phyloP scores from a whole-genome alignment of 2,888 invertebrate genomes.

The Philereme vetulata region DNA sequence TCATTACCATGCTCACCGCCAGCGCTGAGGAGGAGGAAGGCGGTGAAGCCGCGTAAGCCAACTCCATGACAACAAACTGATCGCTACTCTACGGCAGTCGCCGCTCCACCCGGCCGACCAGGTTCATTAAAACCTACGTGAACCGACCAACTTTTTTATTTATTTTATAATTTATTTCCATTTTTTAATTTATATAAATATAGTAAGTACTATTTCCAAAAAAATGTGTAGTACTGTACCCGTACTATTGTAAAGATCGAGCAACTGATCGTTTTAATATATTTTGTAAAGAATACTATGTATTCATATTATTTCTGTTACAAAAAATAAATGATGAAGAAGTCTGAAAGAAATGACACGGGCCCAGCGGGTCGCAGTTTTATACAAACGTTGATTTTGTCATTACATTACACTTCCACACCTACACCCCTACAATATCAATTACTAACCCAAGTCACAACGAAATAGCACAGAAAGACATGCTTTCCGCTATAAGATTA shows the following conservation, averaged over 20 bases:
- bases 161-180: conserved; percentile 82
- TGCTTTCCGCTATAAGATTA: background rate
- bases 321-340: conserved; percentile 68
- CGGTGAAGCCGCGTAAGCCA: conserved; percentile 76
- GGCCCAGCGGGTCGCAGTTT: conserved; percentile 58
- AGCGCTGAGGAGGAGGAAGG: conserved; percentile 92
- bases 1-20: conserved; percentile 95
- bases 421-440: conserved; percentile 16
- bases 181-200: conserved; percentile 82
- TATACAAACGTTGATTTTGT: conserved; percentile 61
- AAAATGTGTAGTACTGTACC: conserved; percentile 66
- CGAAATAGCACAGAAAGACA: background rate
- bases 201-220: conserved; percentile 80
- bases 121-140: conserved; percentile 67
- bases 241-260: conserved; percentile 39
- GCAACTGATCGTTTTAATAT: conserved; percentile 39
- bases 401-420: conserved; percentile 58
- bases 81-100: conserved; percentile 35
- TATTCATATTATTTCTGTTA: conserved; percentile 68
- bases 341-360: conserved; percentile 73
- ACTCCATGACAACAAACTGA: conserved; percentile 33
- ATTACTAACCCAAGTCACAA: background rate
- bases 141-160: conserved; percentile 72
- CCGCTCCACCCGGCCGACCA: conserved; percentile 41
- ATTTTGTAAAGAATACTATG: conserved; percentile 69